A percentile compares a stretch with the other conserved stretches of the same genome.
Conservation (phyloP, 2,113 vertebrate genomes). For the Marmota monax region DNA sequence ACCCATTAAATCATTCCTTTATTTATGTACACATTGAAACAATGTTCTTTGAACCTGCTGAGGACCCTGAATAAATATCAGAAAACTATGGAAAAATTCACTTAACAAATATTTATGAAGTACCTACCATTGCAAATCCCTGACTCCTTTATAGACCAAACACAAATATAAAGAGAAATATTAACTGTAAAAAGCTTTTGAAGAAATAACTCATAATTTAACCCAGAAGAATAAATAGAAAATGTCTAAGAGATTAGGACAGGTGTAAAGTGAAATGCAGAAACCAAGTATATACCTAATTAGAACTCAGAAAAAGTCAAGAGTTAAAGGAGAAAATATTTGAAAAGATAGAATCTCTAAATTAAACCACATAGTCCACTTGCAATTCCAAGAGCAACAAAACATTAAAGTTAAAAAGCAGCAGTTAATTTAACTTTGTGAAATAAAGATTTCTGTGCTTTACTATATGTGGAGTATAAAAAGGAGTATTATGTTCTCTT, state of each 20-base stretch:
- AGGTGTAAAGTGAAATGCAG: neutral
- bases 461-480: neutral
- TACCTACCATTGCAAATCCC: neutral
- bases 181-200: neutral
- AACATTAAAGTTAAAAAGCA: conserved; percentile 10
- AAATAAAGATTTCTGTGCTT: neutral
- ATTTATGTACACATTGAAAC: neutral
- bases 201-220: neutral
- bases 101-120: neutral
- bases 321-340: neutral
- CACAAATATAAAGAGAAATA: neutral
- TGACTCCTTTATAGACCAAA: neutral
- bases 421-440: neutral
- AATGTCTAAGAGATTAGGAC: neutral
- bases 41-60: neutral
- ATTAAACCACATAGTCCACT: neutral
- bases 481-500: neutral
- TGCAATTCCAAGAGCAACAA: neutral
- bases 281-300: neutral
- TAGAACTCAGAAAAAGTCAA: conserved; percentile 8
- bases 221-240: neutral
- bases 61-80: neutral
- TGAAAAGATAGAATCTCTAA: neutral
- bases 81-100: neutral
- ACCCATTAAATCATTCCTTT: neutral